Evolutionary conservation across 2,888 invertebrate species (phyloP).

Genomic region (Orchesellides sinensis): DNA sequence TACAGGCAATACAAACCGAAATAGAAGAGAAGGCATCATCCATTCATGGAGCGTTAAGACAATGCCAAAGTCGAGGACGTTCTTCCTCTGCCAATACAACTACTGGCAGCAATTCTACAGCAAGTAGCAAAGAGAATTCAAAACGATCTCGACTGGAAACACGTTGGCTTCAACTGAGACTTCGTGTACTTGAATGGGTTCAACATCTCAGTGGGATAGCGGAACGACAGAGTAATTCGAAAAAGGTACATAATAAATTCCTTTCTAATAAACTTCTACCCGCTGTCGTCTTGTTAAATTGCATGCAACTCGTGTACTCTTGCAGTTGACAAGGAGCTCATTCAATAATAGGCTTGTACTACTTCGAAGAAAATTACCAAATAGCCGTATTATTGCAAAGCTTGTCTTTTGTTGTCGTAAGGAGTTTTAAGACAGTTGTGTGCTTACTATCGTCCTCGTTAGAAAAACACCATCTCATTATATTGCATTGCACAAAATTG

Average conservation of each 20-base stretch:
- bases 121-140: conserved; percentile 43
- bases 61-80: conserved; percentile 71
- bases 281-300: neutral
- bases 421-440: conserved; percentile 5
- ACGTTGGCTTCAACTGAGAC: conserved; percentile 73
- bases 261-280: conserved; percentile 14
- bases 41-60: conserved; percentile 72
- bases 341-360: conserved; percentile 52
- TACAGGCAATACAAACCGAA: conserved; percentile 72
- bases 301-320: neutral
- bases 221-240: conserved; percentile 61
- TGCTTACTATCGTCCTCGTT: conserved; percentile 34
- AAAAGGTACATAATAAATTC: conserved; percentile 45
- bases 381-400: conserved; percentile 23
- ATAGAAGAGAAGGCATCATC: conserved; percentile 72
- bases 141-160: conserved; percentile 70
- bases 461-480: conserved; percentile 43
- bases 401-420: conserved; percentile 36
- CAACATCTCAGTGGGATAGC: conserved; percentile 72
- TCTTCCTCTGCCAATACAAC: too few relatives aligned
- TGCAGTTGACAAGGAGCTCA: conserved; percentile 6
- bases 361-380: conserved; percentile 47
- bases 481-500: conserved; percentile 42
- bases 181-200: conserved; percentile 74
- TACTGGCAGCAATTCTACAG: neutral